Conservation (phyloP, 2,888 invertebrate genomes). For the Tetragonisca angustula region DNA sequence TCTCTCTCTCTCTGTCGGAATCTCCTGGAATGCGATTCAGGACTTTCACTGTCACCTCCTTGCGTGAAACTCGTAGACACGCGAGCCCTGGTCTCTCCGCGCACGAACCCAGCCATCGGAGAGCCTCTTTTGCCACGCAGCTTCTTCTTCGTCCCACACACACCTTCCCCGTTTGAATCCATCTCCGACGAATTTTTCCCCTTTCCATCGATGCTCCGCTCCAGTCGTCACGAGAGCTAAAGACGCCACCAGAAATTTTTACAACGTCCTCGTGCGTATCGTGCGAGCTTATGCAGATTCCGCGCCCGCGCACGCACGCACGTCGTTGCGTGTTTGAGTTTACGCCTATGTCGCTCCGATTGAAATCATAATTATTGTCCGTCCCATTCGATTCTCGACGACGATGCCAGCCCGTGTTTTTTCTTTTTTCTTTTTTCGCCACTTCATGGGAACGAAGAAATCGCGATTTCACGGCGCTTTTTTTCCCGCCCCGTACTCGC, state of each 20-base stretch:
- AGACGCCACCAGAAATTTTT: not conserved
- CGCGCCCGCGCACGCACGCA: slow-evolving; percentile 21
- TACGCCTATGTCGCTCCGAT: slow-evolving; percentile 70
- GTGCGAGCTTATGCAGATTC: slow-evolving; percentile 35
- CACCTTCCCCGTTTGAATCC: slow-evolving; percentile 14
- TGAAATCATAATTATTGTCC: slow-evolving; percentile 66
- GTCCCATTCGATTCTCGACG: not conserved
- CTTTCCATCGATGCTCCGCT: not conserved
- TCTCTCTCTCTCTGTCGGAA: slow-evolving; percentile 56
- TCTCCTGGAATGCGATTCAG: slow-evolving; percentile 76
- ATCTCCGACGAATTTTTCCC: slow-evolving; percentile 29
- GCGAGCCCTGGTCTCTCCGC: slow-evolving; percentile 60
- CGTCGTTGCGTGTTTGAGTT: slow-evolving; percentile 67
- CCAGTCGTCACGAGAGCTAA: not conserved
- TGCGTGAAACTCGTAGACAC: slow-evolving; percentile 70
- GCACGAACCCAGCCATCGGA: slow-evolving; percentile 55
- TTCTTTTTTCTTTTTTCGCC: not conserved
- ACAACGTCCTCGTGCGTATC: not conserved
- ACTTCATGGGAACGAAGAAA: slow-evolving; percentile 35
- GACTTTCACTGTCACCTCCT: slow-evolving; percentile 80
- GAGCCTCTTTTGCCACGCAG: no score
- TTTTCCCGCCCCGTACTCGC: not conserved
- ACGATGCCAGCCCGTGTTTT: slow-evolving; percentile 29
- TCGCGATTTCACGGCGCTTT: slow-evolving; percentile 35
- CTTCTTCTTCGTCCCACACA: slow-evolving; percentile 15